Evolutionary conservation across 2,797 vertebrate genomes (phyloP).

Genomic region (Eupleurogrammus muticus): DNA sequence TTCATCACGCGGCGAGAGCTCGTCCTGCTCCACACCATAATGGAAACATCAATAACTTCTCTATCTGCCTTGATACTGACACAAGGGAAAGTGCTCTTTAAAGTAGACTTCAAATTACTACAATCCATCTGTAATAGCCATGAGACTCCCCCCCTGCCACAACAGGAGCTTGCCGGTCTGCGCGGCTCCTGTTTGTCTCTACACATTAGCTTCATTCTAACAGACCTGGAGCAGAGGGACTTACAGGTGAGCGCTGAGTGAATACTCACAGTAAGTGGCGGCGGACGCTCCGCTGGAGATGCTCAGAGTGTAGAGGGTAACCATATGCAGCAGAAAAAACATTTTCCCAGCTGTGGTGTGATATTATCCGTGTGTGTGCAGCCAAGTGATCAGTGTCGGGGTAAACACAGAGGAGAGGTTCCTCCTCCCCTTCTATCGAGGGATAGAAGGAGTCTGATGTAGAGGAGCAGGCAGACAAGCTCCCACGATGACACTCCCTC

Average conservation of each 20-base stretch:
- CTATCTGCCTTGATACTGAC: background rate
- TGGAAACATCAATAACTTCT: slow-evolving; percentile 20
- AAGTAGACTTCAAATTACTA: background rate
- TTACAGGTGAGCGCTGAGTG: slow-evolving; percentile 60
- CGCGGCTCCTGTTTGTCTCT: background rate
- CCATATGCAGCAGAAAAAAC: slow-evolving; percentile 65
- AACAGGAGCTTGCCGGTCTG: background rate
- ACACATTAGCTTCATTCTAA: background rate
- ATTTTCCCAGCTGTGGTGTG: slow-evolving; percentile 66
- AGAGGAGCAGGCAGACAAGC: slow-evolving; percentile 51
- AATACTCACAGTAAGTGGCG: slow-evolving; percentile 82
- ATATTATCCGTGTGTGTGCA: slow-evolving; percentile 64
- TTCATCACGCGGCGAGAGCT: slow-evolving; percentile 22
- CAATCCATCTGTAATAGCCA: background rate
- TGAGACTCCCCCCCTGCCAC: background rate
- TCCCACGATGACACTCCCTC: slow-evolving; percentile 68
- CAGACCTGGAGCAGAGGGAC: background rate
- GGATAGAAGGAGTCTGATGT: slow-evolving; percentile 62
- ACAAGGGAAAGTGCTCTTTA: background rate
- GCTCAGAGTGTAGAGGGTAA: slow-evolving; percentile 65
- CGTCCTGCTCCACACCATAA: background rate
- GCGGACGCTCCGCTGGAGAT: slow-evolving; percentile 74
- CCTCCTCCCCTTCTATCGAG: slow-evolving; percentile 74
- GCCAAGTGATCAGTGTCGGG: slow-evolving; percentile 6
- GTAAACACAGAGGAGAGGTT: slow-evolving; percentile 38